phyloP scores from a whole-genome alignment of 2,113 vertebrate species.

The Poeciliopsis prolifica region DNA sequence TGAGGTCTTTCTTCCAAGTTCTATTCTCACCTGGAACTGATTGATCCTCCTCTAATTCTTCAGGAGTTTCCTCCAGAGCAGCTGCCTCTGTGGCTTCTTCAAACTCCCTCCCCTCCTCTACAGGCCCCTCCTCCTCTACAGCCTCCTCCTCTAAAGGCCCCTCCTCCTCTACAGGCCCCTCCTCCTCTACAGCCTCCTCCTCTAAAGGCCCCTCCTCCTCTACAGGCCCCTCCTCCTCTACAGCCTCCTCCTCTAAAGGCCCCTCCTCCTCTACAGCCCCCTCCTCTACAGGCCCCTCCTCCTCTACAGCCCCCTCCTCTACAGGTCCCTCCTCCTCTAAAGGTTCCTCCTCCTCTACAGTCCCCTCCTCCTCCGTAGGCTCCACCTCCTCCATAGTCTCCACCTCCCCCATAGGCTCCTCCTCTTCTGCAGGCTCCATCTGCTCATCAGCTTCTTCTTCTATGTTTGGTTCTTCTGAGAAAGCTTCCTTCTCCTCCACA shows the following conservation, averaged over 20 bases:
- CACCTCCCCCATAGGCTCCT: conserved; percentile 12
- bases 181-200: too few species aligned
- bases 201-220: too few species aligned
- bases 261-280: too few species aligned
- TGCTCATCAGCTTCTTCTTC: conserved; percentile 41
- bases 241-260: too few species aligned
- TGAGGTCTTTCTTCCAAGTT: neutral
- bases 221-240: too few species aligned
- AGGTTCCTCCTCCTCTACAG: conserved; percentile 24
- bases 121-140: too few species aligned
- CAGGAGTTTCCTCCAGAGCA: neutral
- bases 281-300: too few species aligned
- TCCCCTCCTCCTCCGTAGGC: neutral
- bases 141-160: too few species aligned
- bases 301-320: conserved; percentile 8
- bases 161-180: too few species aligned
- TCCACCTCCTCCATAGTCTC: neutral
- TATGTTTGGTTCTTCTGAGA: neutral
- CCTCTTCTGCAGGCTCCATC: neutral
- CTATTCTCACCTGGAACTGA: conserved; percentile 29
- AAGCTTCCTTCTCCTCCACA: conserved; percentile 2
- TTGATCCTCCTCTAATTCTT: conserved; percentile 24
- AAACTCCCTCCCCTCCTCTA: too few species aligned
- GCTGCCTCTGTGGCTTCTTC: conserved; percentile 5
- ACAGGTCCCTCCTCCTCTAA: conserved; percentile 13